Evolutionary conservation across 2,797 vertebrate genomes (phyloP).

Genomic region (Chaunax sp.): DNA sequence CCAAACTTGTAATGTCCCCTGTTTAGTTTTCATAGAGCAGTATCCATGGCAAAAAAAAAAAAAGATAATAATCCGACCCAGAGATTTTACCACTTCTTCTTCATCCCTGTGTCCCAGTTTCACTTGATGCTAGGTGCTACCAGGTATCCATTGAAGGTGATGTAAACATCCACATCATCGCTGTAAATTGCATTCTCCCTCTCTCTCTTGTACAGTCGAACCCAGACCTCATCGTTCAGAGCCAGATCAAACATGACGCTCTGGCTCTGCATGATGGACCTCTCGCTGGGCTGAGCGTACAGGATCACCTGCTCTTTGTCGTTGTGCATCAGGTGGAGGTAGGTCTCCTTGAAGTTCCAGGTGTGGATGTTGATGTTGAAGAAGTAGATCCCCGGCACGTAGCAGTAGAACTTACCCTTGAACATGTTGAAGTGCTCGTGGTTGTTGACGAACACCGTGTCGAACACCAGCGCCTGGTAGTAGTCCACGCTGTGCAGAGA

Average conservation of each 20-base stretch:
- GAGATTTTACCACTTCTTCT: background rate
- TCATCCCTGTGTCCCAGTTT: background rate
- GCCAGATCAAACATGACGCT: slow-evolving; percentile 90
- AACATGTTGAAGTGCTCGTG: slow-evolving; percentile 93
- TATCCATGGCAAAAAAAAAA: slow-evolving; percentile 8
- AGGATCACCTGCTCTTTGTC: slow-evolving; percentile 88
- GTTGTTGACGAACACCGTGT: slow-evolving; percentile 92
- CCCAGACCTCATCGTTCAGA: slow-evolving; percentile 89
- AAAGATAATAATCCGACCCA: slow-evolving; percentile 9
- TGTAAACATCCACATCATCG: slow-evolving; percentile 92
- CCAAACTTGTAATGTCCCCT: slow-evolving; percentile 30
- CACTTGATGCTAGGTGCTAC: slow-evolving; percentile 82
- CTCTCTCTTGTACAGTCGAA: slow-evolving; percentile 91
- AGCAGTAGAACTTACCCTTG: slow-evolving; percentile 89
- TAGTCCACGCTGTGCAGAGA: slow-evolving; percentile 91
- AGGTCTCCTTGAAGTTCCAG: slow-evolving; percentile 98
- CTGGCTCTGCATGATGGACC: slow-evolving; percentile 98
- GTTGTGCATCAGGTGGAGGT: slow-evolving; percentile 93
- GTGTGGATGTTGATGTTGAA: slow-evolving; percentile 96
- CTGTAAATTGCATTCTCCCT: slow-evolving; percentile 94
- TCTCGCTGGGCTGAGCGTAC: slow-evolving; percentile 93
- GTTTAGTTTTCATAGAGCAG: slow-evolving; percentile 9
- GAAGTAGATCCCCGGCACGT: slow-evolving; percentile 89
- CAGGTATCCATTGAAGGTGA: slow-evolving; percentile 94
- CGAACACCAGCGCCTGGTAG: slow-evolving; percentile 90